Conservation (phyloP, 2,888 invertebrate genomes). For the Drosophila atripex region DNA sequence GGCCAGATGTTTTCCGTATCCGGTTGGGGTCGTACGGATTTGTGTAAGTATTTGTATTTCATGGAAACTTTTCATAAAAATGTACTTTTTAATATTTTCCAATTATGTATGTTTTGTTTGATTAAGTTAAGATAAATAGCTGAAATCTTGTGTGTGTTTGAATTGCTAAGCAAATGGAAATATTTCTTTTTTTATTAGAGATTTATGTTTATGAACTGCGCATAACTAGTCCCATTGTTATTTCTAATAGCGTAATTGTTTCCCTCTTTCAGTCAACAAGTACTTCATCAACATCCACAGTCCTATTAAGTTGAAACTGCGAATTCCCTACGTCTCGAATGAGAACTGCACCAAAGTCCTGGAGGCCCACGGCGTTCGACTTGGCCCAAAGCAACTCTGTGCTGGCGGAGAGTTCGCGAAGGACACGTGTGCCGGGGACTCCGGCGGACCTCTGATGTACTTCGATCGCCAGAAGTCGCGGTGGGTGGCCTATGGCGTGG, state of each 20-base stretch:
- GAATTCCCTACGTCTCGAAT: conserved; percentile 86
- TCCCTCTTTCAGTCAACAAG: conserved; percentile 78
- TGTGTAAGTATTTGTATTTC: conserved; percentile 73
- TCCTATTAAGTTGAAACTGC: conserved; percentile 87
- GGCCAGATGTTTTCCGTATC: conserved; percentile 86
- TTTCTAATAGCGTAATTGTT: neutral
- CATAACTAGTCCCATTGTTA: neutral
- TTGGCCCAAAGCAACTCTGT: conserved; percentile 87
- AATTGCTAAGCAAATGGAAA: neutral
- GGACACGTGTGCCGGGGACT: conserved; percentile 89
- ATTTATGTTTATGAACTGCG: neutral
- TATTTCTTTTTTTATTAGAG: neutral
- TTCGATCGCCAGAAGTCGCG: conserved; percentile 83
- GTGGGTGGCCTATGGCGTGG: conserved; percentile 87
- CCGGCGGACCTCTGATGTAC: conserved; percentile 91
- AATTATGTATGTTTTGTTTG: too few species aligned
- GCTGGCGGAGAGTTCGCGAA: conserved; percentile 88
- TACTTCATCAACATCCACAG: conserved; percentile 84
- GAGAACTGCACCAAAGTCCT: conserved; percentile 85
- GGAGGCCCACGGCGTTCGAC: conserved; percentile 83
- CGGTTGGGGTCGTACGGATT: conserved; percentile 87
- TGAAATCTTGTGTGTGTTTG: conserved; percentile 1
- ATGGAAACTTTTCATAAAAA: neutral
- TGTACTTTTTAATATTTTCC: too few species aligned
- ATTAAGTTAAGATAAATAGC: neutral